These are phyloP conservation scores for Volucella zonaria DNA, from an alignment of 2,888 invertebrate species.

Conservation along the genomic window DNA sequence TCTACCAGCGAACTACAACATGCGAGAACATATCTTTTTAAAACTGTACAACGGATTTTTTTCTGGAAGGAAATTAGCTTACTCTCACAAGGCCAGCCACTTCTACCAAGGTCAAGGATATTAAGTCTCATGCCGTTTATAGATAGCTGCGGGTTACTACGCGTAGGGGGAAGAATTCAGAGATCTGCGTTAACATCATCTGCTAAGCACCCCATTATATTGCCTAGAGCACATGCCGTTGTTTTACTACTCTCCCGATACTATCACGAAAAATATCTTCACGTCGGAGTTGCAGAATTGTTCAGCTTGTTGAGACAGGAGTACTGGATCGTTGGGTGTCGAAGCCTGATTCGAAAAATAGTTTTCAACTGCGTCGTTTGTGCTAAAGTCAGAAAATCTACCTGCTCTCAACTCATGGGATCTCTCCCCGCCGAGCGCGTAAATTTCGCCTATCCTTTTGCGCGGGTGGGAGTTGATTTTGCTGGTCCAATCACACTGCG, in stretches of 20 bases:
- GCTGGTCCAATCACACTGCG: conserved; percentile 25
- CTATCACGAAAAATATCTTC: neutral
- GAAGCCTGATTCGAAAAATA: too few species aligned
- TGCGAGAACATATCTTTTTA: too few species aligned
- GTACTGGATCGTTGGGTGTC: conserved; percentile 16
- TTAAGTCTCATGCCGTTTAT: too few species aligned
- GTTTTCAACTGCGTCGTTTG: conserved; percentile 26
- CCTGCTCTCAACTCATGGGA: too few species aligned
- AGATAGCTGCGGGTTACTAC: too few species aligned
- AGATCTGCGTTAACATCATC: neutral
- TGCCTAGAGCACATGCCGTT: neutral
- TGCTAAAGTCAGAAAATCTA: neutral
- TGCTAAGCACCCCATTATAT: conserved; percentile 26
- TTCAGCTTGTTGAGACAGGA: neutral
- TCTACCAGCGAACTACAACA: too few species aligned
- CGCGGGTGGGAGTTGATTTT: conserved; percentile 30
- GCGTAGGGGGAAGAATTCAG: conserved; percentile 19
- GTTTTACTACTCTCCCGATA: neutral
- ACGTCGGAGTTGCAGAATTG: neutral
- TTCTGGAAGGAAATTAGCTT: too few species aligned
- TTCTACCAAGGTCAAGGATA: too few species aligned
- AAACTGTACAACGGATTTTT: too few species aligned
- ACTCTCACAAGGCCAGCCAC: too few species aligned
- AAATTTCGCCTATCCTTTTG: conserved; percentile 12
- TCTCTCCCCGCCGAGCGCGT: too few species aligned